Base-by-base conservation (phyloP, 2,888 invertebrate species). In the Pheosia tremula region DNA sequence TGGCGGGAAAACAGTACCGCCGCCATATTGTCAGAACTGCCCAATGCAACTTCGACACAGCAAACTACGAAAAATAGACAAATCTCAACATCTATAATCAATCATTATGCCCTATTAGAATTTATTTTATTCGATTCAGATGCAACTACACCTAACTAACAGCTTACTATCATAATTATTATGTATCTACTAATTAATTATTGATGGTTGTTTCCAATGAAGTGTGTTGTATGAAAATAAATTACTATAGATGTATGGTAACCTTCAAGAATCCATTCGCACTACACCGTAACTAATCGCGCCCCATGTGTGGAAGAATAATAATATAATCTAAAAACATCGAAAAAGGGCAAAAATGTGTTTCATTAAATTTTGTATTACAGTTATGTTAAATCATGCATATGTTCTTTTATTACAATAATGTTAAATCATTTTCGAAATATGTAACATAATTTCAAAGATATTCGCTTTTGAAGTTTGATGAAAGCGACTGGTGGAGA, bases 41-140 rank as follows among this genome's bases (percentile, higher is more conserved):
- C 71, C 64, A 43, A 64, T 64, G 80, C 82, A 84, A 81, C 82
- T 80, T 81, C 80, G 75, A 87, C 84, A 81, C 81, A 81, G 88
- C 85, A 84, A 86, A 88, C 91, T 90, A 90, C 87, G 85, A 87
- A 87, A 90, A 90, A 91, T 91, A 90, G 90, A 89, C 84, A 83
- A 84, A 78, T 80, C 73, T 84, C 79, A 79, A 84, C 83, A 74
- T 58, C 75, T 86, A 83, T 79, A 72, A 65, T 24, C 24, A 24
- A 74, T 74, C 63, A 69, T 66, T 55, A 72, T 72, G 75, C 72
- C 65, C 80, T 85, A 82, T 82, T 85, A 85, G 75, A 81, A 77
- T 83, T 83, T 75, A 77, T 78, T 77, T 75, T 75, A 80, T 85
- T 84, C 81, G 81, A 80, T 85, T 83, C 81, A 80, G 81, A 83